Conservation (phyloP, 1,140 invertebrate species). For the Apis cerana region DNA sequence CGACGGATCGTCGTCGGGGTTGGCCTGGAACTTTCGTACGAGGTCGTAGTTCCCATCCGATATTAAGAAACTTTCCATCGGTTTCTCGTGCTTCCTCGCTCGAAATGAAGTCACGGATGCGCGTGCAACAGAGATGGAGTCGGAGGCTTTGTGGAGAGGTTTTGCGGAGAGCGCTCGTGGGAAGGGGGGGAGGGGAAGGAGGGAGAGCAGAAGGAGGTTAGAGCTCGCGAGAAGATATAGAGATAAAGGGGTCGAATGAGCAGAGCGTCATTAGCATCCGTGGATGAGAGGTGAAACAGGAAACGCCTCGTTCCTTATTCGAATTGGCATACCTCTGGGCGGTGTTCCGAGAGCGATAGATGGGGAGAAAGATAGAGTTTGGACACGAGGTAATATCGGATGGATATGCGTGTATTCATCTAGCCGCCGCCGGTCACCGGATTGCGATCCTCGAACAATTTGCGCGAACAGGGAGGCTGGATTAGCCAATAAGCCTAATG, state of each 20-base stretch:
- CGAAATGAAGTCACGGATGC: constrained; percentile 60
- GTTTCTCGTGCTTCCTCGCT: constrained; percentile 52
- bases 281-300: constrained; percentile 71
- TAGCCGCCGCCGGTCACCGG: constrained; percentile 35
- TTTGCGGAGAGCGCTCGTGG: not conserved
- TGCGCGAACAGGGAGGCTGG: constrained; percentile 36
- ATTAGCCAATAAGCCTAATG: constrained; percentile 67
- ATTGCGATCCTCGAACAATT: constrained; percentile 56
- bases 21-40: constrained; percentile 50
- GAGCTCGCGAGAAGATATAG: not conserved
- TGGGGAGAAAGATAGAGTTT: not conserved
- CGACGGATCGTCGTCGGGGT: not conserved
- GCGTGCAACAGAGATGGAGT: constrained; percentile 30
- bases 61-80: constrained; percentile 78
- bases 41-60: constrained; percentile 60
- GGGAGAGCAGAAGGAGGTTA: not conserved
- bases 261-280: constrained; percentile 58
- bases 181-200: not conserved
- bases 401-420: constrained; percentile 62
- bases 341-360: constrained; percentile 9
- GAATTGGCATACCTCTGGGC: constrained; percentile 40
- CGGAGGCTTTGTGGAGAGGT: not conserved
- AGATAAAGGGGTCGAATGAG: not conserved
- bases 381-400: constrained; percentile 48
- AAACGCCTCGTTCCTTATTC: constrained; percentile 56